Base-by-base conservation (phyloP, 2,888 invertebrate species). In the Ornithoptera priamus region DNA sequence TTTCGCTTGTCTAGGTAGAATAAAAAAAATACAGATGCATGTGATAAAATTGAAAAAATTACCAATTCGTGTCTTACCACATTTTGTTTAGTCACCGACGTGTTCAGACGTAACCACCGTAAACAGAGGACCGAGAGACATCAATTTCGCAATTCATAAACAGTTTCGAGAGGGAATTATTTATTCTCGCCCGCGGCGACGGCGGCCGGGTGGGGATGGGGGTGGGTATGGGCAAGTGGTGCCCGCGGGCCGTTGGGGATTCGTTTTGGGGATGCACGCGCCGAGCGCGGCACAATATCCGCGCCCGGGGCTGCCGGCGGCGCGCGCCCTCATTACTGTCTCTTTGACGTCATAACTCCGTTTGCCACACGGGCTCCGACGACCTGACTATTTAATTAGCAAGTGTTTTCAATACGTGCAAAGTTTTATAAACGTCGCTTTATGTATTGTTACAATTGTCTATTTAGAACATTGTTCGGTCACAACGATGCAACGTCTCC, bases 251-350 rank as follows among this genome's bases (percentile, higher is more conserved):
- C 69, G 65, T 66, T 70, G 71, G 73, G 73, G 74, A 74, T 78
- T 65, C 75, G 76, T 75, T 77, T 76, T 76, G 74, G 75, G 73
- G 73, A 72, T 75, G 74, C 73, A 71, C 69, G 62, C 76, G 73
- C 64, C 70, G 78, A 80, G 80, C 57, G 80, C 80, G 80, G 81
- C 82, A 85, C 87, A 89, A 90, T 90, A 86, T 90, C 90, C 90
- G 89, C 64, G 89, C 90, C 88, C 76, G 72, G 85, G 89, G 89
- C 89, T 81, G 80, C 77, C 70, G 71, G 68, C 59, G 46, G 73
- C 73, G 75, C 75, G 76, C 75, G 76, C 73, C 71, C 64, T 72
- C 73, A 71, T 72, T 71, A 74, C 71, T 72, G 74, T 72, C 75
- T 70, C 76, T 75, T 76, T 74, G 75, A 73, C 72, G 75, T 73